These are phyloP conservation scores for Conops quadrifasciatus DNA, from an alignment of 2,888 invertebrate genomes.

Conservation along the genomic window DNA sequence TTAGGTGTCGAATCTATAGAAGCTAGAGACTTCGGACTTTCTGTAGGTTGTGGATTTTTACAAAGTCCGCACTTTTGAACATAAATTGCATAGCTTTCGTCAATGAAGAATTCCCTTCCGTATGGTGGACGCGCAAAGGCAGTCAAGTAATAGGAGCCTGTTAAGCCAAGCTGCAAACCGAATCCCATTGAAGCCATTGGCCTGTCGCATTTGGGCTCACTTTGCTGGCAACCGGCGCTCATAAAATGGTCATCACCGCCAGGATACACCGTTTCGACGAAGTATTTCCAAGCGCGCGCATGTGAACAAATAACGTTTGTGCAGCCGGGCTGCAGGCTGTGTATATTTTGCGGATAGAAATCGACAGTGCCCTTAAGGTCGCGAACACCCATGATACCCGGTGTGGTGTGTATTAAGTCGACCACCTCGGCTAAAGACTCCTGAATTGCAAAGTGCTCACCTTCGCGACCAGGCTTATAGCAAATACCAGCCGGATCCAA, in stretches of 20 bases:
- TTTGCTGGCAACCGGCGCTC: too few relatives aligned
- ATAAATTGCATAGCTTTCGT: too few relatives aligned
- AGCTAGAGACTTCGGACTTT: too few relatives aligned
- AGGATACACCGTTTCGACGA: conserved; percentile 54
- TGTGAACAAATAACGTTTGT: conserved; percentile 51
- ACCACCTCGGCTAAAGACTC: conserved; percentile 50
- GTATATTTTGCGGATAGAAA: conserved; percentile 55
- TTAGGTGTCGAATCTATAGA: too few relatives aligned
- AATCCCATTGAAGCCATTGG: too few relatives aligned
- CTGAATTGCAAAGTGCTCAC: conserved; percentile 35
- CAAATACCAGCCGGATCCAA: conserved; percentile 62
- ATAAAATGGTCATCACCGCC: conserved; percentile 54
- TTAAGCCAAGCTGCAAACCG: too few relatives aligned
- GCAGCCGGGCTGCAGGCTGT: conserved; percentile 53
- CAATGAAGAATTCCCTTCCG: too few relatives aligned
- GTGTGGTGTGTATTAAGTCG: conserved; percentile 58
- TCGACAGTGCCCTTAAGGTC: conserved; percentile 55
- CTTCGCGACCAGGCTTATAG: conserved; percentile 56
- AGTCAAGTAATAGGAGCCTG: too few relatives aligned
- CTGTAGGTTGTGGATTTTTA: too few relatives aligned
- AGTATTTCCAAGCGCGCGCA: conserved; percentile 53
- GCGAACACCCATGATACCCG: conserved; percentile 52
- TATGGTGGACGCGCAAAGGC: too few relatives aligned
- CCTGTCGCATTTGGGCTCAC: too few relatives aligned
- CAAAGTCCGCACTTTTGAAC: too few relatives aligned